A percentile compares a stretch with the other conserved stretches of the same genome.
Evolutionary conservation across 2,888 invertebrate genomes (phyloP).

Genomic region (Drosophila robusta): DNA sequence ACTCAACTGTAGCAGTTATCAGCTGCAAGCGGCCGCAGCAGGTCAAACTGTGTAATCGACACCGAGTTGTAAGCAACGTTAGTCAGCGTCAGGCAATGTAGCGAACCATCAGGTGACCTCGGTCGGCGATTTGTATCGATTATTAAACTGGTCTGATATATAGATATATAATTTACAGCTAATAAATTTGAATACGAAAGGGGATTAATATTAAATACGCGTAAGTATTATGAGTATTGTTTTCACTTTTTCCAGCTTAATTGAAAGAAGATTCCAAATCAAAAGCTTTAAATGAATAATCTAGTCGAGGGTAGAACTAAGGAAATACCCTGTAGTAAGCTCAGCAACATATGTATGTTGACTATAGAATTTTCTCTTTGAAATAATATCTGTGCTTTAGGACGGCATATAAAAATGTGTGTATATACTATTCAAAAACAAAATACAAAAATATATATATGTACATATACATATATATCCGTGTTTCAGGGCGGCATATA

Average conservation of each 20-base stretch:
- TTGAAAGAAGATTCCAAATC: not conserved
- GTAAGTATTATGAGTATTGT: not conserved
- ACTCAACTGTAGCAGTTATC: slow-evolving; percentile 13
- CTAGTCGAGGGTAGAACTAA: no score
- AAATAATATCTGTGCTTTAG: no score
- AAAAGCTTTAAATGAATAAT: no score
- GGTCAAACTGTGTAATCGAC: slow-evolving; percentile 20
- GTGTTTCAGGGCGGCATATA: no score
- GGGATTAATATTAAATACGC: slow-evolving; percentile 1
- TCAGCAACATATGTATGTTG: not conserved
- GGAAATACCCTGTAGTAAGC: no score
- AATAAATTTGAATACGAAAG: slow-evolving; percentile 5
- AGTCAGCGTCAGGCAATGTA: not conserved
- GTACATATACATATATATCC: no score
- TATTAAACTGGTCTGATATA: not conserved
- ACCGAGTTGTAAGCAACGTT: slow-evolving; percentile 11
- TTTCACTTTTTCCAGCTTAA: not conserved
- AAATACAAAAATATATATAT: no score
- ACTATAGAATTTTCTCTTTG: not conserved
- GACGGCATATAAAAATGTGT: no score
- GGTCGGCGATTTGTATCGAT: not conserved
- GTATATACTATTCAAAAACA: no score
- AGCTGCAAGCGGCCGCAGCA: slow-evolving; percentile 10
- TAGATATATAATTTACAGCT: not conserved
- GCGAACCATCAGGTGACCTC: slow-evolving; percentile 13